Percentiles rank a stretch among this genome's conserved stretches.
These are phyloP conservation scores for Hepsetus odoe DNA, from an alignment of 2,113 vertebrate species.

Conservation along the genomic window DNA sequence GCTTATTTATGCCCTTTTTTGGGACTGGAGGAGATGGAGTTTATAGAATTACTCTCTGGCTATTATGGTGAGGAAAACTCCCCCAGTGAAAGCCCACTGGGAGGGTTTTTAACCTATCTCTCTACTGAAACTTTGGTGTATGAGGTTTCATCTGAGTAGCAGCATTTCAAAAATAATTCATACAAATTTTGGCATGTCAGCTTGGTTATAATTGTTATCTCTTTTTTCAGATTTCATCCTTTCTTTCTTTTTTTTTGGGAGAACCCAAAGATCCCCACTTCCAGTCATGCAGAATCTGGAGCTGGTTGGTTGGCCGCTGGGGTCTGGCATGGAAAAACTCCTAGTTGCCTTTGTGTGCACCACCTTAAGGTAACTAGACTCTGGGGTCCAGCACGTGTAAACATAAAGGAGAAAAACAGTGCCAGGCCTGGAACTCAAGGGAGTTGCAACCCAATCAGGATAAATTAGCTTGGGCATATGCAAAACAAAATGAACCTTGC, in stretches of 20 bases:
- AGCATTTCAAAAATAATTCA: not conserved
- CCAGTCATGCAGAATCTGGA: not conserved
- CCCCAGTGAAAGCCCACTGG: constrained; percentile 10
- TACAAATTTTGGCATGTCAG: not conserved
- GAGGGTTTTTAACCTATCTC: constrained; percentile 30
- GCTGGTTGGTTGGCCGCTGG: constrained; percentile 14
- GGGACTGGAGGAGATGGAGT: constrained; percentile 45
- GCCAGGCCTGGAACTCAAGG: constrained; percentile 57
- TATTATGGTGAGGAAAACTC: constrained; percentile 35
- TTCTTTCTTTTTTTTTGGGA: not conserved
- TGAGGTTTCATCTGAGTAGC: not conserved
- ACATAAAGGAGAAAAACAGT: constrained; percentile 32
- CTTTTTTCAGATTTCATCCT: not conserved
- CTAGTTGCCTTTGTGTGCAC: constrained; percentile 18
- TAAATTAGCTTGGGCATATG: constrained; percentile 13
- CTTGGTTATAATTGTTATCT: no score
- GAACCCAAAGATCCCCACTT: not conserved
- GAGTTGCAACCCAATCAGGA: constrained; percentile 60
- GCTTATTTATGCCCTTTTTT: constrained; percentile 58
- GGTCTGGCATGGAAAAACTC: constrained; percentile 8
- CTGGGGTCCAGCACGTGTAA: constrained; percentile 45
- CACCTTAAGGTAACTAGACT: constrained; percentile 46
- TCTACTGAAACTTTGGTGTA: constrained; percentile 9
- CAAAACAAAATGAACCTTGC: not conserved
- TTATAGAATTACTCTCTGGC: constrained; percentile 25